A percentile compares a stretch with the other conserved stretches of the same genome.
Conservation (phyloP, 2,888 invertebrate species). For the Argynnis bischoffii region DNA sequence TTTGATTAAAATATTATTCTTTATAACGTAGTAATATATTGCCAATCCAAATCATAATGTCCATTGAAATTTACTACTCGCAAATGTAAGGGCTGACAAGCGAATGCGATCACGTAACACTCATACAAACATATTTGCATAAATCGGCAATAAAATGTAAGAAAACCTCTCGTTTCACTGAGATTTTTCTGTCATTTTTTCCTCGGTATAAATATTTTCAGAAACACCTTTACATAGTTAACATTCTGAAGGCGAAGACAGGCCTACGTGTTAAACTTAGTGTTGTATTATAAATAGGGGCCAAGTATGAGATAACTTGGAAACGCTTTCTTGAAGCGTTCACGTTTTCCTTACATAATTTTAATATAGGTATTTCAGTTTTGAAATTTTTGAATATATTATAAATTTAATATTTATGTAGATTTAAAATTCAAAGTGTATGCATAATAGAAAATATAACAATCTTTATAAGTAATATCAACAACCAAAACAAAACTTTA, state of each 20-base stretch:
- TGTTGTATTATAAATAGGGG: slow-evolving; percentile 67
- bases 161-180: slow-evolving; percentile 52
- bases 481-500: too few relatives aligned
- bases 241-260: slow-evolving; percentile 66
- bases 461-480: too few relatives aligned
- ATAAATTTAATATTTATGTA: neutral
- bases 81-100: slow-evolving; percentile 31
- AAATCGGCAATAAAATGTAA: slow-evolving; percentile 66
- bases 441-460: too few relatives aligned
- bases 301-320: slow-evolving; percentile 43
- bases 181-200: slow-evolving; percentile 56
- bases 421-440: too few relatives aligned
- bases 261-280: slow-evolving; percentile 79
- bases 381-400: too few relatives aligned
- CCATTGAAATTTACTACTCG: slow-evolving; percentile 37
- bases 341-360: slow-evolving; percentile 18
- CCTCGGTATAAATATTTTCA: slow-evolving; percentile 65
- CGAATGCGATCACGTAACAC: slow-evolving; percentile 51
- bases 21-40: neutral
- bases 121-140: slow-evolving; percentile 60
- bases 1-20: neutral
- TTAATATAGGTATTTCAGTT: neutral
- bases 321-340: slow-evolving; percentile 21
- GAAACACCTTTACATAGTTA: slow-evolving; percentile 71
- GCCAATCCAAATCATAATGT: slow-evolving; percentile 4